Conservation (phyloP, 2,797 vertebrate genomes). For the Sitta carolinensis region DNA sequence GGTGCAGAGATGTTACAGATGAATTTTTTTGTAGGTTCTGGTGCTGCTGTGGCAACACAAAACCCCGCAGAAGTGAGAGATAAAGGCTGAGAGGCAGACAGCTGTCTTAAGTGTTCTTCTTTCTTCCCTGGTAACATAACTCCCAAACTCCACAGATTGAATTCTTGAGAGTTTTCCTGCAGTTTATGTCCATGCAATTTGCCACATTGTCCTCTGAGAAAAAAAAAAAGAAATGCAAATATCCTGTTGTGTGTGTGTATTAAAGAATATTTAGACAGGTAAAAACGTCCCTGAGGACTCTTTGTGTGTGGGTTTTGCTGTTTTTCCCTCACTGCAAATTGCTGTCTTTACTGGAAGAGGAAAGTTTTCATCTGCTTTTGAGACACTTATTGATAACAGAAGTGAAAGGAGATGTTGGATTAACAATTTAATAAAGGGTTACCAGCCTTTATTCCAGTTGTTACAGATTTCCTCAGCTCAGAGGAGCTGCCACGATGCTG, state of each 20-base stretch:
- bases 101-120: neutral
- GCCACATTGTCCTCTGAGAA: neutral
- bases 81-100: neutral
- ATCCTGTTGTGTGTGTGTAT: neutral
- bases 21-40: neutral
- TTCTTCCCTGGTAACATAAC: neutral
- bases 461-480: neutral
- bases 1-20: neutral
- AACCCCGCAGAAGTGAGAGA: neutral
- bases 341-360: neutral
- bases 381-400: neutral
- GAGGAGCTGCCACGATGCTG: neutral
- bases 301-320: neutral
- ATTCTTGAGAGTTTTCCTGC: neutral
- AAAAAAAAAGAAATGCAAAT: neutral
- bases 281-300: neutral
- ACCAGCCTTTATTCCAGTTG: neutral
- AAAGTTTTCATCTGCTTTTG: neutral
- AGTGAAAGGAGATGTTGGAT: neutral
- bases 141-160: neutral
- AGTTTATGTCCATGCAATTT: fast-evolving
- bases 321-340: neutral
- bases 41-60: neutral
- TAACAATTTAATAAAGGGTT: neutral
- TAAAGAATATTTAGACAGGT: neutral